Percentiles rank a stretch among this genome's conserved stretches.
These are phyloP conservation scores for Leptothorax acervorum DNA, from an alignment of 2,888 invertebrate genomes.

Conservation along the genomic window DNA sequence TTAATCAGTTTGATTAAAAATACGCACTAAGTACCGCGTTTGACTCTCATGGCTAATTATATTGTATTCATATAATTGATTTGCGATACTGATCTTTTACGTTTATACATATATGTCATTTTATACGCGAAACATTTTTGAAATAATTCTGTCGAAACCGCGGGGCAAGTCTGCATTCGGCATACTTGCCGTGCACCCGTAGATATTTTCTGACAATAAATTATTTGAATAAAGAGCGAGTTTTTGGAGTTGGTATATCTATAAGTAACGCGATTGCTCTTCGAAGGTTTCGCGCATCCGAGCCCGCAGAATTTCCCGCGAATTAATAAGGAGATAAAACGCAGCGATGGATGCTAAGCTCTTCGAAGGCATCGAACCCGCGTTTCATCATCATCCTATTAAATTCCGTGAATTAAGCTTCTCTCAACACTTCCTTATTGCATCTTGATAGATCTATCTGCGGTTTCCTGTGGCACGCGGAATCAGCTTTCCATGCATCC, in stretches of 20 bases:
- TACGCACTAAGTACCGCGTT: no score
- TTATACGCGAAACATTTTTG: neutral
- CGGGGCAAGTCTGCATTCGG: neutral
- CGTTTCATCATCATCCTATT: neutral
- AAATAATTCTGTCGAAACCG: neutral
- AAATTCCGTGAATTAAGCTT: constrained; percentile 10
- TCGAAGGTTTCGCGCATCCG: neutral
- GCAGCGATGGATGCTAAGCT: neutral
- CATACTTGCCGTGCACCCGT: neutral
- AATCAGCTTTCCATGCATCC: neutral
- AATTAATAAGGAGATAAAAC: constrained; percentile 22
- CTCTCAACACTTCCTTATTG: constrained; percentile 13
- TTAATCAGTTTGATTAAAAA: no score
- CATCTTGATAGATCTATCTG: neutral
- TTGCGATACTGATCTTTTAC: neutral
- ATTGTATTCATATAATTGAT: neutral
- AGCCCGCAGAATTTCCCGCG: neutral
- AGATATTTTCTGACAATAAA: neutral
- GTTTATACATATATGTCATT: neutral
- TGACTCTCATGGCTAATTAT: no score
- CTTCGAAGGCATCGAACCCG: neutral
- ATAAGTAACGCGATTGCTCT: neutral
- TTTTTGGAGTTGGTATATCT: neutral
- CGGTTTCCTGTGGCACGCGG: neutral
- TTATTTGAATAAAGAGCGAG: neutral